These are phyloP conservation scores for Distichodus sexfasciatus DNA, from an alignment of 2,797 vertebrate genomes.

Conservation along the genomic window DNA sequence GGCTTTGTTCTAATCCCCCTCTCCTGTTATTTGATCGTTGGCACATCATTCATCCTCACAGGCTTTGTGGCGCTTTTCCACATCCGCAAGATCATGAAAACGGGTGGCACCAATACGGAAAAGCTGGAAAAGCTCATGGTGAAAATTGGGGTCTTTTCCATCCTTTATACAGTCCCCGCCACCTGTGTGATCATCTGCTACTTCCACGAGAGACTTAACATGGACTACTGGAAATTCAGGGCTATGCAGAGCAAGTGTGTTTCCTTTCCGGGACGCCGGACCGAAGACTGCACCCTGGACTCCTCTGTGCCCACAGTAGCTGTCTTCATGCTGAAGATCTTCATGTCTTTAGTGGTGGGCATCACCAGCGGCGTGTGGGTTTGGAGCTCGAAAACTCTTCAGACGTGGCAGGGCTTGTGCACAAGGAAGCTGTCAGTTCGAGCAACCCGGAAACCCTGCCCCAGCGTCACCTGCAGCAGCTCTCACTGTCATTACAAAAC, in stretches of 20 bases:
- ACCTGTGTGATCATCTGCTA: conserved; percentile 86
- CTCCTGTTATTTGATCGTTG: conserved; percentile 81
- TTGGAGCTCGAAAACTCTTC: conserved; percentile 88
- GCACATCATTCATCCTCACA: conserved; percentile 85
- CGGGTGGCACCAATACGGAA: conserved; percentile 84
- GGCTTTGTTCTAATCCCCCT: conserved; percentile 84
- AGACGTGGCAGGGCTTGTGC: conserved; percentile 86
- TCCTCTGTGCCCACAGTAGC: conserved; percentile 81
- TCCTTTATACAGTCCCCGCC: conserved; percentile 85
- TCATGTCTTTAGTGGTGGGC: conserved; percentile 88
- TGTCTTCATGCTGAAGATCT: conserved; percentile 86
- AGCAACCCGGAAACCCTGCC: conserved; percentile 76
- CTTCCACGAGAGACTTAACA: conserved; percentile 82
- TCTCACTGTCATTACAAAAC: conserved; percentile 82
- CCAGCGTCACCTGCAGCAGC: conserved; percentile 70
- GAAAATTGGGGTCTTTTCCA: conserved; percentile 85
- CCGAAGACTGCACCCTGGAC: conserved; percentile 76
- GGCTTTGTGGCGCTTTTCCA: conserved; percentile 88
- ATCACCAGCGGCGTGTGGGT: conserved; percentile 89
- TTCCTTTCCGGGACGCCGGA: conserved; percentile 63
- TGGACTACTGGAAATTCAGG: conserved; percentile 80
- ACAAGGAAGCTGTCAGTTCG: conserved; percentile 75
- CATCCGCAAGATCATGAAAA: conserved; percentile 88
- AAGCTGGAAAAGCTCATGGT: conserved; percentile 90
- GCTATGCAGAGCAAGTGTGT: conserved; percentile 74